A percentile compares a stretch with the other conserved stretches of the same genome.
phyloP scores from a whole-genome alignment of 30 jellyfish, hydroid and myxozoan genomes.

The Rhopilema esculentum region DNA sequence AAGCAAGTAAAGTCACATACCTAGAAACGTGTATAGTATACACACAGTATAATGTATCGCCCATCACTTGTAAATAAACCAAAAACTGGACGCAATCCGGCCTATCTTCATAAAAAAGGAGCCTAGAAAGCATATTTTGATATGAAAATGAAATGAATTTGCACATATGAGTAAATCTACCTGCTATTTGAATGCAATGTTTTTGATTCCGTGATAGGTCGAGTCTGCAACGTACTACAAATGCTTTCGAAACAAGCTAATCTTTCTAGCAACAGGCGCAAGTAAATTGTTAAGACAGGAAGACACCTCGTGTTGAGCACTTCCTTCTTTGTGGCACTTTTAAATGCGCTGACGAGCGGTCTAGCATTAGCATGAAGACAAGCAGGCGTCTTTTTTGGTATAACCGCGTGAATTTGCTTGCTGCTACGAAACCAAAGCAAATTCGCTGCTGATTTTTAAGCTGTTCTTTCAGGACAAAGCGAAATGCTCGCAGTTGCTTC shows the following conservation, averaged over 20 bases:
- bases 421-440: background rate
- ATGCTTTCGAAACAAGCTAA: background rate
- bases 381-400: background rate
- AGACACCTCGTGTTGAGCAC: background rate
- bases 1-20: too few relatives aligned
- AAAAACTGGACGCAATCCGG: background rate
- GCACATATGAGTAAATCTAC: background rate
- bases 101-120: background rate
- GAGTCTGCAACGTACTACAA: background rate
- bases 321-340: background rate
- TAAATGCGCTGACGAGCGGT: background rate
- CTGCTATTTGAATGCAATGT: background rate
- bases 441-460: background rate
- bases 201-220: background rate
- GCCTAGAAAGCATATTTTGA: background rate
- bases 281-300: background rate
- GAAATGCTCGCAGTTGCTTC: constrained; percentile 2
- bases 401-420: background rate
- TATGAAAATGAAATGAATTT: background rate
- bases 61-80: background rate
- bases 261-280: background rate
- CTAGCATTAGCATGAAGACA: background rate
- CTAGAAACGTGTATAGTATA: background rate
- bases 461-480: background rate
- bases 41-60: background rate